A percentile compares a stretch with the other conserved stretches of the same genome.
Conservation (phyloP, 2,888 invertebrate genomes). For the Tenodera sinensis region DNA sequence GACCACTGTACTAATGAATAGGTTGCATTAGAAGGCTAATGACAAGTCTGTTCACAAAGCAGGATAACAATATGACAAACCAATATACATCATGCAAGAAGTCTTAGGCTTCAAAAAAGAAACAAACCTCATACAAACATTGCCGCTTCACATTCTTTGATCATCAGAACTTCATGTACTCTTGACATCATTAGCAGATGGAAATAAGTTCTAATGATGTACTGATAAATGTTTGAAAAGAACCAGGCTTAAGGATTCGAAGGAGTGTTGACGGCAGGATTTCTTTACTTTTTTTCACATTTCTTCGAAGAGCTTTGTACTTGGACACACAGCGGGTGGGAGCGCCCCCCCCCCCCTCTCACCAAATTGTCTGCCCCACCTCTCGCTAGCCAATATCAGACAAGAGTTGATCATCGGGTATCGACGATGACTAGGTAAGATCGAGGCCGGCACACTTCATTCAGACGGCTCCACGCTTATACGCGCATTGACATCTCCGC, state of each 20-base stretch:
- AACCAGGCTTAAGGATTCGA: neutral
- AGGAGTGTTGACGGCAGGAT: neutral
- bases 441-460: neutral
- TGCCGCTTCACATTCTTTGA: neutral
- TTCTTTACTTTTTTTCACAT: neutral
- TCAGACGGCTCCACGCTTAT: neutral
- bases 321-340: neutral
- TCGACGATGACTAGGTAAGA: neutral
- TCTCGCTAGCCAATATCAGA: neutral
- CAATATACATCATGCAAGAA: neutral
- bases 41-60: too few relatives aligned
- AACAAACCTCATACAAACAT: neutral
- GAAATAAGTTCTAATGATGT: neutral
- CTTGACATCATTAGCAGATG: neutral
- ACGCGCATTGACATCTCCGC: neutral
- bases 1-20: too few relatives aligned
- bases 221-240: neutral
- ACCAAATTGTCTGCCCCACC: neutral
- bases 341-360: neutral
- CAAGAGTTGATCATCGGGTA: neutral
- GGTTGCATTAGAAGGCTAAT: too few relatives aligned
- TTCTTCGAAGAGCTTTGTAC: neutral
- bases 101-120: neutral
- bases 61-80: neutral
- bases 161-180: neutral